Conservation (phyloP, 2,113 vertebrate species). For the Istiophorus platypterus region DNA sequence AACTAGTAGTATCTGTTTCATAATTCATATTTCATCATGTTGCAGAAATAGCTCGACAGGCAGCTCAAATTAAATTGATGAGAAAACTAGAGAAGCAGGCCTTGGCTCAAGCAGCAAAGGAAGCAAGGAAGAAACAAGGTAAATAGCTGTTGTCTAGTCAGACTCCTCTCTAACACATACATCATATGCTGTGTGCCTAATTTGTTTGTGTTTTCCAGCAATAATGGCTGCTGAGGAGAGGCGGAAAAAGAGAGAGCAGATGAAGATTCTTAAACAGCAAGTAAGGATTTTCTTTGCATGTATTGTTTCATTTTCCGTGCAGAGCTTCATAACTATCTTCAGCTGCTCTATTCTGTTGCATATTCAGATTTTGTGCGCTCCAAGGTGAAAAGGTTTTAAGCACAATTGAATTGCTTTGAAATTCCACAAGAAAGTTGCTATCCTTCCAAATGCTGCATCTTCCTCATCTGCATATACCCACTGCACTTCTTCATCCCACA, state of each 20-base stretch:
- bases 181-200: background rate
- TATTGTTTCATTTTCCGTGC: constrained; percentile 30
- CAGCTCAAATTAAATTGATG: constrained; percentile 95
- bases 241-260: constrained; percentile 94
- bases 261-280: constrained; percentile 98
- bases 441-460: constrained; percentile 52
- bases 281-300: constrained; percentile 76
- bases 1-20: constrained; percentile 1
- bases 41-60: constrained; percentile 96
- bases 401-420: constrained; percentile 46
- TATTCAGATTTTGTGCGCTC: constrained; percentile 16
- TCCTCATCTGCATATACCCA: constrained; percentile 59
- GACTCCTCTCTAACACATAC: background rate
- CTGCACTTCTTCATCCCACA: constrained; percentile 38
- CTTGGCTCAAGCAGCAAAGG: constrained; percentile 92
- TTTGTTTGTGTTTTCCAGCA: constrained; percentile 83
- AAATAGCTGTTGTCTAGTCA: constrained; percentile 32
- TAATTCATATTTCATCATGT: constrained; percentile 42
- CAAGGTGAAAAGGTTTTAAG: constrained; percentile 48
- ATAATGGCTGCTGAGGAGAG: constrained; percentile 96
- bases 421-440: constrained; percentile 44
- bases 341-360: constrained; percentile 21
- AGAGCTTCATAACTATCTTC: constrained; percentile 17
- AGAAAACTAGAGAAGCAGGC: constrained; percentile 96
- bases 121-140: constrained; percentile 95